Conservation (phyloP, 2,888 invertebrate species). For the Conchocele bisecta region DNA sequence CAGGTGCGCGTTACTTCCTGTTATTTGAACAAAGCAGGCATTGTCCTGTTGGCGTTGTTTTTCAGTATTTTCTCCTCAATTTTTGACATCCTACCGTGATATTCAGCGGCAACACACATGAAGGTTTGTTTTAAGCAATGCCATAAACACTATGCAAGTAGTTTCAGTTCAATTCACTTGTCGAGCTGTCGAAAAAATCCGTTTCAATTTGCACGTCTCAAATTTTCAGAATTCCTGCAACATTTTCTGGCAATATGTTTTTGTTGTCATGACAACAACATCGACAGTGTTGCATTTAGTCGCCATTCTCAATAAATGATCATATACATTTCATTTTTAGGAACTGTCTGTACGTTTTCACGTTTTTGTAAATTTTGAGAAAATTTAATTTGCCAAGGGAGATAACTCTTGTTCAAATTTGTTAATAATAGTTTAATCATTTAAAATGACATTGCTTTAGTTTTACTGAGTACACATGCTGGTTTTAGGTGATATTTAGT, state of each 20-base stretch:
- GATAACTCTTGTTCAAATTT: not conserved
- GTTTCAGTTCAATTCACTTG: not conserved
- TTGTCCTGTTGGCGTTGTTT: constrained; percentile 61
- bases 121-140: constrained; percentile 42
- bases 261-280: constrained; percentile 14
- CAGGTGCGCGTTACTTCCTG: constrained; percentile 61
- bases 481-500: not conserved
- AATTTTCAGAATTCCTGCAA: no score
- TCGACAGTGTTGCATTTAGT: no score
- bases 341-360: not conserved
- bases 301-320: no score
- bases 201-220: not conserved
- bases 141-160: constrained; percentile 24
- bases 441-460: not conserved
- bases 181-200: not conserved
- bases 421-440: not conserved
- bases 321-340: not conserved
- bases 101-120: constrained; percentile 45
- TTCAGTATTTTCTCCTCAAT: constrained; percentile 51
- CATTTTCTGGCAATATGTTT: constrained; percentile 1
- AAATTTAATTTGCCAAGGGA: not conserved
- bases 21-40: constrained; percentile 60
- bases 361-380: not conserved
- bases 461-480: not conserved
- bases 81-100: constrained; percentile 48